phyloP scores from a whole-genome alignment of 92 coral and sea anemone genomes.

The Zoanthus gigantus region DNA sequence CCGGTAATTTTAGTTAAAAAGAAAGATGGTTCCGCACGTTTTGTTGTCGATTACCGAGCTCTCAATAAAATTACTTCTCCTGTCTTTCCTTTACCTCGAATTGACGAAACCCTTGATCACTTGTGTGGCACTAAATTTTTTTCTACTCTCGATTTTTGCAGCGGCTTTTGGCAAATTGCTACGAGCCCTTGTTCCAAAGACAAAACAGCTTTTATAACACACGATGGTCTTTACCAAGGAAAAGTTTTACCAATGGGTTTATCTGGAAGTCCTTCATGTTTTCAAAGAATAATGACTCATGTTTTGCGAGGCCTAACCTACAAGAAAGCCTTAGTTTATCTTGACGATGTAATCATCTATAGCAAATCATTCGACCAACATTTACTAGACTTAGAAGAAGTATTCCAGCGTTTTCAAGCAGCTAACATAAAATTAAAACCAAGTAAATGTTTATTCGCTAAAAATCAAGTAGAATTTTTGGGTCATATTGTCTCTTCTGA shows the following conservation, averaged over 20 bases:
- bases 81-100: constrained; percentile 62
- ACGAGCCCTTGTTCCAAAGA: constrained; percentile 54
- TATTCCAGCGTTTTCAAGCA: constrained; percentile 49
- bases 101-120: constrained; percentile 60
- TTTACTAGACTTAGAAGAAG: constrained; percentile 54
- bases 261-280: constrained; percentile 62
- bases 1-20: constrained; percentile 71
- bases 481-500: constrained; percentile 70
- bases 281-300: constrained; percentile 62
- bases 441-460: constrained; percentile 63
- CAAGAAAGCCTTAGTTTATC: constrained; percentile 49
- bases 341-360: constrained; percentile 66
- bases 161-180: constrained; percentile 68
- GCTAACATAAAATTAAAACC: constrained; percentile 72
- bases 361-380: constrained; percentile 53
- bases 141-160: constrained; percentile 61
- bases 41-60: constrained; percentile 62
- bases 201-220: constrained; percentile 65
- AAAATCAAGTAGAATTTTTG: constrained; percentile 47
- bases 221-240: constrained; percentile 65
- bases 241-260: constrained; percentile 64
- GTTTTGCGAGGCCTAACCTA: constrained; percentile 58
- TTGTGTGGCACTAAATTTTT: constrained; percentile 55
- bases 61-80: constrained; percentile 53
- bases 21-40: constrained; percentile 63